These are phyloP conservation scores for Hycleus cichorii DNA, from an alignment of 1,140 invertebrate genomes.

Conservation along the genomic window DNA sequence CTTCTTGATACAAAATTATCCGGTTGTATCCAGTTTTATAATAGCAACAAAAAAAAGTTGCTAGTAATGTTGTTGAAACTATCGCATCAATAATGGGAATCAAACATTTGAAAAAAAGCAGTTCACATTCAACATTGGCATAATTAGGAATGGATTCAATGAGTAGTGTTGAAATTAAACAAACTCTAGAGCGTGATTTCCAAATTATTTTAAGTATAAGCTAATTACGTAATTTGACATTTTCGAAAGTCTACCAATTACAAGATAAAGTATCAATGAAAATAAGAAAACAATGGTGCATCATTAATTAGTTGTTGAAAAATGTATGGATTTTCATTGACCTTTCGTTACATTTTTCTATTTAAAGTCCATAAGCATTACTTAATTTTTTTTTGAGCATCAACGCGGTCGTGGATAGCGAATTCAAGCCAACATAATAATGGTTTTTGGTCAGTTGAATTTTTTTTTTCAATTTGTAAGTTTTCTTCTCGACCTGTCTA, in stretches of 20 bases:
- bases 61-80: slow-evolving; percentile 48
- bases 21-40: slow-evolving; percentile 48
- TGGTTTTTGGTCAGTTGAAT: too few relatives aligned
- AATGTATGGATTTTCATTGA: too few relatives aligned
- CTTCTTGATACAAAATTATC: slow-evolving; percentile 64
- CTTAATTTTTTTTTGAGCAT: too few relatives aligned
- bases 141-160: slow-evolving; percentile 80
- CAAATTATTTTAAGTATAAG: slow-evolving; percentile 52
- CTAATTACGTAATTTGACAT: slow-evolving; percentile 49
- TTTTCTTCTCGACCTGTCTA: too few relatives aligned
- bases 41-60: slow-evolving; percentile 52
- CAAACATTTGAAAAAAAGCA: slow-evolving; percentile 41
- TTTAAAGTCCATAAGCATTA: too few relatives aligned
- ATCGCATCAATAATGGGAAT: slow-evolving; percentile 54
- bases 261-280: background rate
- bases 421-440: too few relatives aligned
- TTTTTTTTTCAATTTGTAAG: too few relatives aligned
- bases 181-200: slow-evolving; percentile 57
- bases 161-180: slow-evolving; percentile 77
- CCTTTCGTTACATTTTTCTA: too few relatives aligned
- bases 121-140: slow-evolving; percentile 59
- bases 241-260: slow-evolving; percentile 17
- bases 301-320: too few relatives aligned
- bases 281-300: background rate
- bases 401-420: too few relatives aligned